Evolutionary conservation across 2,888 invertebrate species (phyloP).

Genomic region (Leucoptera coffeella): DNA sequence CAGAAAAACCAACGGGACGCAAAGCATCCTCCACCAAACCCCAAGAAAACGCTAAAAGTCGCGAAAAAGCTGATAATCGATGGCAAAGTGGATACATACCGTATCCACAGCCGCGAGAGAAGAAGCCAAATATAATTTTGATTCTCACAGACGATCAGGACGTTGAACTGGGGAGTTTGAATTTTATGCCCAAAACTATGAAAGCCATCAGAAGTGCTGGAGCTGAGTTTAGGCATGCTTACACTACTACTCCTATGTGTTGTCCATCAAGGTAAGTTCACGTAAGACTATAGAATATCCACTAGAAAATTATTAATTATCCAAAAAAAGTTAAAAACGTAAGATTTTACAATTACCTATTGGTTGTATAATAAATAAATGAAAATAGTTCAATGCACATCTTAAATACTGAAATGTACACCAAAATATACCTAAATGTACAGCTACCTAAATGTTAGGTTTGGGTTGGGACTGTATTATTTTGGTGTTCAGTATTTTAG

Average conservation of each 20-base stretch:
- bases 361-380: too few relatives aligned
- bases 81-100: slow-evolving; percentile 31
- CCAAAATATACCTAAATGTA: too few relatives aligned
- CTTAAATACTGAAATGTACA: too few relatives aligned
- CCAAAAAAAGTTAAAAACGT: too few relatives aligned
- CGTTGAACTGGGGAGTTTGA: slow-evolving; percentile 88
- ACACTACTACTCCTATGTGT: slow-evolving; percentile 98
- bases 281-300: slow-evolving; percentile 2
- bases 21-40: slow-evolving; percentile 13
- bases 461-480: too few relatives aligned
- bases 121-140: slow-evolving; percentile 90
- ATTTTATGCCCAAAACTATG: slow-evolving; percentile 93
- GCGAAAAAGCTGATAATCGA: slow-evolving; percentile 12
- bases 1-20: slow-evolving; percentile 22
- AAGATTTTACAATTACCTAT: too few relatives aligned
- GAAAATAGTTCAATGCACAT: too few relatives aligned
- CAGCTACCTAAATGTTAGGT: too few relatives aligned
- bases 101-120: slow-evolving; percentile 57
- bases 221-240: slow-evolving; percentile 91
- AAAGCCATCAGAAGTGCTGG: slow-evolving; percentile 83
- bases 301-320: slow-evolving; percentile 3
- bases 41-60: slow-evolving; percentile 26
- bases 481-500: too few relatives aligned
- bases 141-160: slow-evolving; percentile 99
- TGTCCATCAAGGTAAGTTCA: slow-evolving; percentile 76